phyloP scores from a whole-genome alignment of 30 jellyfish, hydroid and myxozoan genomes.

The Nemopilema nomurai region DNA sequence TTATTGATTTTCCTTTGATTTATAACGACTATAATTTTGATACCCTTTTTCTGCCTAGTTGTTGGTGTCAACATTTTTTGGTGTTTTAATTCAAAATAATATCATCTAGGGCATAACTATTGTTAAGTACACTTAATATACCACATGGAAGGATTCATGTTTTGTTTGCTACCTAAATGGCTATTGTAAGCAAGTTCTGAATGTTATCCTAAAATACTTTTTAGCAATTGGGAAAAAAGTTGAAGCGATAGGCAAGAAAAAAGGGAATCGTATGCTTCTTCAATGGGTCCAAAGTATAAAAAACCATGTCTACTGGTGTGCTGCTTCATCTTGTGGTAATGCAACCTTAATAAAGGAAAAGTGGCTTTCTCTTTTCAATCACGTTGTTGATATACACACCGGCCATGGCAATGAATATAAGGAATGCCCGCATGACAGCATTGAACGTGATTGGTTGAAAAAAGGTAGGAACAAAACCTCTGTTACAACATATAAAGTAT shows the following conservation, averaged over 20 bases:
- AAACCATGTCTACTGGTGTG: slow-evolving; percentile 42
- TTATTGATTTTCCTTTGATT: background rate
- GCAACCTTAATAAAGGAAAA: background rate
- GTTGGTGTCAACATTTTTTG: background rate
- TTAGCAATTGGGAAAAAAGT: slow-evolving; percentile 33
- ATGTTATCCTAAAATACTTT: background rate
- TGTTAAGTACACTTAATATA: background rate
- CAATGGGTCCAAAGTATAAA: slow-evolving; percentile 17
- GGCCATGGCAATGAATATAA: slow-evolving; percentile 14
- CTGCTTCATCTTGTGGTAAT: slow-evolving; percentile 13
- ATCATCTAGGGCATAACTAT: background rate
- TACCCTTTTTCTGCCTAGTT: background rate
- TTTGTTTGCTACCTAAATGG: background rate
- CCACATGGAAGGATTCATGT: background rate
- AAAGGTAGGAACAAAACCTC: too few species aligned
- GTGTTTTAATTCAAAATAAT: background rate
- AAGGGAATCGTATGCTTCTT: background rate
- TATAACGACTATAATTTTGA: background rate
- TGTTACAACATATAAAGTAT: slow-evolving; percentile 1
- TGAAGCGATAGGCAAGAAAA: slow-evolving; percentile 23
- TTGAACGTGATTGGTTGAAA: too few species aligned
- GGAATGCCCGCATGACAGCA: slow-evolving; percentile 20
- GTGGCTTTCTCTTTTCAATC: slow-evolving; percentile 20
- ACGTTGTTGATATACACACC: background rate
- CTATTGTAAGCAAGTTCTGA: background rate